A percentile compares a stretch with the other conserved stretches of the same genome.
Evolutionary conservation across 2,888 invertebrate genomes (phyloP).

Genomic region (Hyposoter didymator): DNA sequence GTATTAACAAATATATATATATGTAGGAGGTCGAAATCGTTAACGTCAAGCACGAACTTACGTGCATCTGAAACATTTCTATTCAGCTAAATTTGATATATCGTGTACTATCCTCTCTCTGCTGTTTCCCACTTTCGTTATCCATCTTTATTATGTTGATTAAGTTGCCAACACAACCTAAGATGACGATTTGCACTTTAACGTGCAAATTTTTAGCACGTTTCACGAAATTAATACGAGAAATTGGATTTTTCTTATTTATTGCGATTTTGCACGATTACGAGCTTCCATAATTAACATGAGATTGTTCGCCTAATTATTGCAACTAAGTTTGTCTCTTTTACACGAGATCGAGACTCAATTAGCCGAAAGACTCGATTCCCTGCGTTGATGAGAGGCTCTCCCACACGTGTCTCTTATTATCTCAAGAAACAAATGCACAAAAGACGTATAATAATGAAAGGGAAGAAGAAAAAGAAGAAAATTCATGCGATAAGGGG

Average conservation of each 20-base stretch:
- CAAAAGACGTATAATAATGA: constrained; percentile 16
- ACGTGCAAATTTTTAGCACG: constrained; percentile 53
- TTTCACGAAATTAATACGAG: constrained; percentile 13
- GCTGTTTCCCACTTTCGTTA: constrained; percentile 48
- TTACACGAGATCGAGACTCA: constrained; percentile 2
- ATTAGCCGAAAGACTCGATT: constrained; percentile 25
- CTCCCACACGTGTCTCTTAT: constrained; percentile 1
- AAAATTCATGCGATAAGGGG: constrained; percentile 49
- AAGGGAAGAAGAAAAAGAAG: constrained; percentile 24
- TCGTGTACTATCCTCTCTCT: constrained; percentile 45
- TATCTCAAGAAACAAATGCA: constrained; percentile 19
- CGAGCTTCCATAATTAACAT: neutral
- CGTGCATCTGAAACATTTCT: constrained; percentile 66
- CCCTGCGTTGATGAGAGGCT: neutral
- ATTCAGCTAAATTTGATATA: constrained; percentile 67
- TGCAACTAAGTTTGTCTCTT: neutral
- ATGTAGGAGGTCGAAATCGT: constrained; percentile 54
- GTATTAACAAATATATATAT: constrained; percentile 30
- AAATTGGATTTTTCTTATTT: neutral
- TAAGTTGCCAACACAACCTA: constrained; percentile 53
- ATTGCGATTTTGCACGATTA: neutral
- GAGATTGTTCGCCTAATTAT: neutral
- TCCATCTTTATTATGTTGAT: constrained; percentile 68
- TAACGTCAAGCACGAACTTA: constrained; percentile 67
- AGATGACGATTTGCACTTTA: constrained; percentile 47